phyloP scores from a whole-genome alignment of 1,140 invertebrate genomes.

The Theocolax elegans region DNA sequence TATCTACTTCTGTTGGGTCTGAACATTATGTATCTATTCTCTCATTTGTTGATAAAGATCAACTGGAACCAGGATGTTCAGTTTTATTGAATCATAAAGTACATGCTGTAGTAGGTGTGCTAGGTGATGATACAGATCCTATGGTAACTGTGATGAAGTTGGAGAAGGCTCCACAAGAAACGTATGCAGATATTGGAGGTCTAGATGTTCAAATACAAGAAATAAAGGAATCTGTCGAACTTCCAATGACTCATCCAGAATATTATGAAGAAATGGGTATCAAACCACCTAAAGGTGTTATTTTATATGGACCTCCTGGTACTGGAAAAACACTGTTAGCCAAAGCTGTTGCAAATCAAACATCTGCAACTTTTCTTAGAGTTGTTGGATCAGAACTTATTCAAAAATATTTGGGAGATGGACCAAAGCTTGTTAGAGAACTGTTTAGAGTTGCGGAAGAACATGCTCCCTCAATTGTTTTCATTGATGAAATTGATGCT shows the following conservation, averaged over 20 bases:
- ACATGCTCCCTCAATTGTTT: slow-evolving; percentile 99
- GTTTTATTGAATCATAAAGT: slow-evolving; percentile 99
- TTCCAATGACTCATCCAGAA: slow-evolving; percentile 98
- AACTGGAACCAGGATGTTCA: slow-evolving; percentile 98
- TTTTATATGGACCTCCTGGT: slow-evolving; percentile 97
- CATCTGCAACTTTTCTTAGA: slow-evolving; percentile 97
- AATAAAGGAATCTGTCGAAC: slow-evolving; percentile 99
- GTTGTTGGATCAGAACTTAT: slow-evolving; percentile 99
- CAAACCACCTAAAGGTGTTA: slow-evolving; percentile 99
- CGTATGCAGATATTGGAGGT: slow-evolving; percentile 99
- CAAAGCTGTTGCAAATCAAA: slow-evolving; percentile 99
- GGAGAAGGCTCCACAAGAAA: slow-evolving; percentile 99
- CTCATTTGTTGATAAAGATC: slow-evolving; percentile 99
- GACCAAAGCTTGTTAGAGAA: slow-evolving; percentile 97
- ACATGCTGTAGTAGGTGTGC: slow-evolving; percentile 98
- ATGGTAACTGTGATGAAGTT: slow-evolving; percentile 99
- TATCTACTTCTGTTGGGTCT: slow-evolving; percentile 98
- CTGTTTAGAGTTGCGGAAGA: slow-evolving; percentile 98
- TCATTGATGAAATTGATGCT: slow-evolving; percentile 99
- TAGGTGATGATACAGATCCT: slow-evolving; percentile 99
- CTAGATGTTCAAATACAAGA: slow-evolving; percentile 99
- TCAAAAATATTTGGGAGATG: slow-evolving; percentile 99
- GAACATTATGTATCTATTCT: slow-evolving; percentile 99
- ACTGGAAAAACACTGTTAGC: slow-evolving; percentile 98
- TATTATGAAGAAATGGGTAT: slow-evolving; percentile 99